Evolutionary conservation across 1,140 invertebrate genomes (phyloP).

Genomic region (Bombus impatiens): DNA sequence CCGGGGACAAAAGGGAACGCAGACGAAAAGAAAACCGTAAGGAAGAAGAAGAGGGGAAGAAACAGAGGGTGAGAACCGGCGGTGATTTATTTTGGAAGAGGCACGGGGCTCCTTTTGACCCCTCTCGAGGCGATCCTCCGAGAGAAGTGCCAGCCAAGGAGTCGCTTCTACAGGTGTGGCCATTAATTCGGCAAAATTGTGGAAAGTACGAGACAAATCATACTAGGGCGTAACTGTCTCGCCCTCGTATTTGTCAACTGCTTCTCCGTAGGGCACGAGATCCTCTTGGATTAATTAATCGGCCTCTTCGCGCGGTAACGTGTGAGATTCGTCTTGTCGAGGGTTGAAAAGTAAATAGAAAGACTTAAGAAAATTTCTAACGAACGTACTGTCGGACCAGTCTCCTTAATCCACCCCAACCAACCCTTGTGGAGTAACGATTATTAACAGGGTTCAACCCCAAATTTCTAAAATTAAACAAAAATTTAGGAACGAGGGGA

Average conservation of each 20-base stretch:
- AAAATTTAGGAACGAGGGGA: neutral
- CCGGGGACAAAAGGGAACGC: conserved; percentile 50
- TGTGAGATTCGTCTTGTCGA: conserved; percentile 17
- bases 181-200: conserved; percentile 59
- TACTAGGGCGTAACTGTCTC: conserved; percentile 19
- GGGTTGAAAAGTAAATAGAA: neutral
- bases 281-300: conserved; percentile 34
- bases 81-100: conserved; percentile 60
- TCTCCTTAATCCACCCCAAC: neutral
- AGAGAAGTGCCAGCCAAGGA: conserved; percentile 42
- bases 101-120: conserved; percentile 22
- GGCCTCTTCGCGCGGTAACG: conserved; percentile 1
- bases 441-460: neutral
- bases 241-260: conserved; percentile 6
- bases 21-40: neutral
- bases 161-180: conserved; percentile 54
- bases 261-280: neutral
- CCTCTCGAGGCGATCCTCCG: conserved; percentile 33
- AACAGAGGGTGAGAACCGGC: neutral
- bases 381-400: neutral
- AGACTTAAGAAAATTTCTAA: neutral
- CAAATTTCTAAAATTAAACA: neutral
- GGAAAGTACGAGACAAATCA: conserved; percentile 56
- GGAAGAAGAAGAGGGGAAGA: neutral
- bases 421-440: neutral